Percentiles rank a stretch among this genome's conserved stretches.
These are phyloP conservation scores for Sussaba pulchella DNA, from an alignment of 2,888 invertebrate genomes.

Conservation along the genomic window DNA sequence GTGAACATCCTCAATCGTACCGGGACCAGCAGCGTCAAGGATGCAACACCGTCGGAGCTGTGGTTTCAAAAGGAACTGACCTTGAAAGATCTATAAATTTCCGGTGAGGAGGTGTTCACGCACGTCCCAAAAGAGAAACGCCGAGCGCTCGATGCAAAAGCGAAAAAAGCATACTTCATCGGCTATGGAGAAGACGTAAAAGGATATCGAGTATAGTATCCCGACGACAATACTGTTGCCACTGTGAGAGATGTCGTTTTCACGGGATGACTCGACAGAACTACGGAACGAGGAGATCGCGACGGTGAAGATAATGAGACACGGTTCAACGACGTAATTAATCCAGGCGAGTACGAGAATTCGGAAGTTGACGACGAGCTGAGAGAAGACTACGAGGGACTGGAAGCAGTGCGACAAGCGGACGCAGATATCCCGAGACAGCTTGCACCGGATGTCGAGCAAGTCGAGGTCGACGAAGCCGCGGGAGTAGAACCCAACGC, in stretches of 20 bases:
- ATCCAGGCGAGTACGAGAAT: neutral
- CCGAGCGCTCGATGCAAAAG: conserved; percentile 18
- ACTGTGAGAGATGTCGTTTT: conserved; percentile 43
- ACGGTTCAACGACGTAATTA: neutral
- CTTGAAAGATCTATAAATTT: conserved; percentile 22
- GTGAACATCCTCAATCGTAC: conserved; percentile 41
- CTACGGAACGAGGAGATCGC: neutral
- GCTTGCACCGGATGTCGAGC: neutral
- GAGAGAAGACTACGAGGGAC: neutral
- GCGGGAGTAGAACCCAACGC: neutral
- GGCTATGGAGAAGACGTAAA: conserved; percentile 51
- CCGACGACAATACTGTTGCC: conserved; percentile 33
- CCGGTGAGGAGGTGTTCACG: conserved; percentile 30
- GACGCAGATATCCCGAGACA: no score
- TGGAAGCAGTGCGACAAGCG: no score
- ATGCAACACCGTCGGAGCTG: conserved; percentile 19
- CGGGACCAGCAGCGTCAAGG: conserved; percentile 28
- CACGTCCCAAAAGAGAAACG: conserved; percentile 48
- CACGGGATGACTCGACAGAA: conserved; percentile 24
- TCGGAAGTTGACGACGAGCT: neutral
- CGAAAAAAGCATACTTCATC: conserved; percentile 24
- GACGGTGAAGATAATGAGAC: neutral
- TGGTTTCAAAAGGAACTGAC: conserved; percentile 23
- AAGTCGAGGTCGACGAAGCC: neutral
- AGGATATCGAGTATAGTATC: conserved; percentile 48